A percentile compares a stretch with the other conserved stretches of the same genome.
Evolutionary conservation across 1,140 invertebrate species (phyloP).

Genomic region (Ips nitidus): DNA sequence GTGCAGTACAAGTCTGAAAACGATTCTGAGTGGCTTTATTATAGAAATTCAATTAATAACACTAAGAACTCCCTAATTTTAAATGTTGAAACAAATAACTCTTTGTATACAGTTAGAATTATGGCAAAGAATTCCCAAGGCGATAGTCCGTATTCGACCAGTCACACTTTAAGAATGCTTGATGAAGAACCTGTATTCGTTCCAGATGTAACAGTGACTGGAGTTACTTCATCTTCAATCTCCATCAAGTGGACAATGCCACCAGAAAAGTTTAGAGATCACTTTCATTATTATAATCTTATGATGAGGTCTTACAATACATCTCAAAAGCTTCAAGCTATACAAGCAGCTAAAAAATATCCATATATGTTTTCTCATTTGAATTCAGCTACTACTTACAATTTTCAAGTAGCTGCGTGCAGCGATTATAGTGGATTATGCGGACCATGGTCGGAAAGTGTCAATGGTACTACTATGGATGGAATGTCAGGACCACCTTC

Average conservation of each 20-base stretch:
- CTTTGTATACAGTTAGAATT: conserved; percentile 54
- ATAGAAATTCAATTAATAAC: conserved; percentile 54
- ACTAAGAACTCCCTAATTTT: conserved; percentile 57
- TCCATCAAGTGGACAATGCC: conserved; percentile 76
- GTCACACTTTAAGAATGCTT: conserved; percentile 54
- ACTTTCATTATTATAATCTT: conserved; percentile 76
- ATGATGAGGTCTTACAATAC: conserved; percentile 63
- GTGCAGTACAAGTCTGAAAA: conserved; percentile 64
- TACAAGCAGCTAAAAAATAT: conserved; percentile 63
- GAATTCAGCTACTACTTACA: conserved; percentile 73
- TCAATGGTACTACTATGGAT: conserved; percentile 79
- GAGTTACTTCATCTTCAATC: conserved; percentile 73
- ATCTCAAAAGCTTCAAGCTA: conserved; percentile 59
- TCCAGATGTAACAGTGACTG: conserved; percentile 75
- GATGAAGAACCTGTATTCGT: conserved; percentile 73
- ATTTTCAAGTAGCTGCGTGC: conserved; percentile 75
- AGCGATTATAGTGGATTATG: conserved; percentile 74
- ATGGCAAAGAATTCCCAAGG: conserved; percentile 58
- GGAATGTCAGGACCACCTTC: conserved; percentile 58
- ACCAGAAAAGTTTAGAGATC: conserved; percentile 63
- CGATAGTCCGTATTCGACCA: conserved; percentile 53
- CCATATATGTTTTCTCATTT: conserved; percentile 77
- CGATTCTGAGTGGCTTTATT: conserved; percentile 57
- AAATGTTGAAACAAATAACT: conserved; percentile 55
- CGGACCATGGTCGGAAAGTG: conserved; percentile 71